phyloP scores from a whole-genome alignment of 1,140 invertebrate species.

The Archivesica marissinica region DNA sequence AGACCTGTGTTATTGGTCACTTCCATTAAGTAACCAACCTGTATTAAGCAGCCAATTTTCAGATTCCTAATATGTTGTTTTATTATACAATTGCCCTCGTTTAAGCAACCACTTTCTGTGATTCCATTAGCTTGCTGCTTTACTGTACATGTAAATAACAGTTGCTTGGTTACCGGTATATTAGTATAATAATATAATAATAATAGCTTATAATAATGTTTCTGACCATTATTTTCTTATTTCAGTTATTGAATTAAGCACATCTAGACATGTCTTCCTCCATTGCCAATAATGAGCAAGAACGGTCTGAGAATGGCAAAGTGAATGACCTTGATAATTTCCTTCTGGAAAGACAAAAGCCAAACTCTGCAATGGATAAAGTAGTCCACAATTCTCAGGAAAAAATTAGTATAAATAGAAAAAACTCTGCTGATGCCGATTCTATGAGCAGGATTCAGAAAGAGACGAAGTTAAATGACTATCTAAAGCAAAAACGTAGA shows the following conservation, averaged over 20 bases:
- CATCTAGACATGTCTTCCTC: constrained; percentile 1
- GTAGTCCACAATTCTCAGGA: constrained; percentile 32
- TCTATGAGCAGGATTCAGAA: constrained; percentile 29
- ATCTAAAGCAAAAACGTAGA: constrained; percentile 8
- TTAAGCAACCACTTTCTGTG: too few relatives aligned
- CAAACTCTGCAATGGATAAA: constrained; percentile 6
- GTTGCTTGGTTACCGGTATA: too few relatives aligned
- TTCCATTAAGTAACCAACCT: too few relatives aligned
- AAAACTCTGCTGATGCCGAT: constrained; percentile 30
- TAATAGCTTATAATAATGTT: neutral
- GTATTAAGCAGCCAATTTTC: too few relatives aligned
- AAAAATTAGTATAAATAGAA: neutral
- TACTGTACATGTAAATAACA: too few relatives aligned
- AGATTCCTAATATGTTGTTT: too few relatives aligned
- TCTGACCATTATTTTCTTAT: neutral
- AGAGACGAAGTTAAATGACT: constrained; percentile 35
- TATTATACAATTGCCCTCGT: too few relatives aligned
- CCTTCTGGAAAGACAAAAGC: neutral
- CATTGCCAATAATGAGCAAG: neutral
- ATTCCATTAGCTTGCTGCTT: too few relatives aligned
- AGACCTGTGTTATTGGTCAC: too few relatives aligned
- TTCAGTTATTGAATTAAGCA: neutral
- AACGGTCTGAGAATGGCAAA: neutral
- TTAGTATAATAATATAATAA: neutral
- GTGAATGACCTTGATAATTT: neutral